Conservation (phyloP, 1,140 invertebrate species). For the Phymastichus coffea region DNA sequence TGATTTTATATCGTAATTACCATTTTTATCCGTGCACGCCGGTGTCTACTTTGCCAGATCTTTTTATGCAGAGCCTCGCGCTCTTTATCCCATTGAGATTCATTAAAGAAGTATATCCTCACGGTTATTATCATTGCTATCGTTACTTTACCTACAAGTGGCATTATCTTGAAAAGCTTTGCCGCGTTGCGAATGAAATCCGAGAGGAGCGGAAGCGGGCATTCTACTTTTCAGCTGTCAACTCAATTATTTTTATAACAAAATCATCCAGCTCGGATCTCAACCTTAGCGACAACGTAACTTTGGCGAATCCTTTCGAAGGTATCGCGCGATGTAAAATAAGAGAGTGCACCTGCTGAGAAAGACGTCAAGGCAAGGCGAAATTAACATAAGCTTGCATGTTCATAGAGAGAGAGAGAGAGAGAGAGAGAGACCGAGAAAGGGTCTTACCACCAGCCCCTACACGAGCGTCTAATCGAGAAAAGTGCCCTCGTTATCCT, state of each 20-base stretch:
- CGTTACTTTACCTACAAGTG: no score
- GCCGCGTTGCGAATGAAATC: no score
- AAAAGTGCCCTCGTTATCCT: slow-evolving; percentile 35
- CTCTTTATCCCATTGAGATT: slow-evolving; percentile 47
- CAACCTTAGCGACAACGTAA: no score
- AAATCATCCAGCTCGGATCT: no score
- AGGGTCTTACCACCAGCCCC: neutral
- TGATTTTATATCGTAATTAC: slow-evolving; percentile 54
- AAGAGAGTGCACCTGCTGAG: no score
- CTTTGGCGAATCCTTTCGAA: no score
- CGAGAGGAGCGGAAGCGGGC: no score
- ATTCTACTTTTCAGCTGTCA: no score
- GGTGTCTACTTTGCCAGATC: slow-evolving; percentile 20
- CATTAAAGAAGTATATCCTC: slow-evolving; percentile 52
- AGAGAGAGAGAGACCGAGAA: neutral
- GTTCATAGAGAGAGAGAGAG: slow-evolving; percentile 12
- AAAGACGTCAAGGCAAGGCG: neutral
- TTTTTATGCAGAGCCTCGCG: slow-evolving; percentile 29
- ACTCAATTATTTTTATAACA: no score
- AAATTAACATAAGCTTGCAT: slow-evolving; percentile 25
- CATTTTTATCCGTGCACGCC: slow-evolving; percentile 48
- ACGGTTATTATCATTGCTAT: no score
- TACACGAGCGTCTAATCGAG: slow-evolving; percentile 27
- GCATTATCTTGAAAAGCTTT: no score
- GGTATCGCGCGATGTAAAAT: no score